Evolutionary conservation across 2,888 invertebrate genomes (phyloP).

Genomic region (Polia nebulosa): DNA sequence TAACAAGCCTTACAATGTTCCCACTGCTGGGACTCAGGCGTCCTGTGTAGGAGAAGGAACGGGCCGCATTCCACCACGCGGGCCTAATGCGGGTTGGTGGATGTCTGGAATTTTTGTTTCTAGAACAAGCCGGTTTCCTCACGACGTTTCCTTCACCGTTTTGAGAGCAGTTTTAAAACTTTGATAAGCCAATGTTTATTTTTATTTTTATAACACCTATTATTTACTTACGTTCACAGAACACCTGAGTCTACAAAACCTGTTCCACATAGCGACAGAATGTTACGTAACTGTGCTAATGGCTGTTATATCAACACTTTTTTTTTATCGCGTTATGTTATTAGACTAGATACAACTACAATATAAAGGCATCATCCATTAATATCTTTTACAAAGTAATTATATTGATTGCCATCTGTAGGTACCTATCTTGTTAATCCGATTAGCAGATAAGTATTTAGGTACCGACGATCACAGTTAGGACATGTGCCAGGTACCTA

Average conservation of each 20-base stretch:
- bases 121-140: too few relatives aligned
- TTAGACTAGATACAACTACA: slow-evolving; percentile 24
- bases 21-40: too few relatives aligned
- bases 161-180: too few relatives aligned
- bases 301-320: slow-evolving; percentile 14
- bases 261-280: slow-evolving; percentile 30
- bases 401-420: slow-evolving; percentile 6
- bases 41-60: too few relatives aligned
- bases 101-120: too few relatives aligned
- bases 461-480: too few relatives aligned
- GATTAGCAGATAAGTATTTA: slow-evolving; percentile 6
- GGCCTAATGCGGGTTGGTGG: too few relatives aligned
- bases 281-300: slow-evolving; percentile 30
- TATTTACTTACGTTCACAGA: background rate
- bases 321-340: slow-evolving; percentile 29
- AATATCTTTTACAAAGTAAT: slow-evolving; percentile 9
- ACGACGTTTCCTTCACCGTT: too few relatives aligned
- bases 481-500: background rate
- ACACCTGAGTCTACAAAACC: slow-evolving; percentile 24
- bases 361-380: slow-evolving; percentile 8
- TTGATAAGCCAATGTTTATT: too few relatives aligned
- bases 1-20: too few relatives aligned
- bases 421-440: slow-evolving; percentile 27
- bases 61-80: too few relatives aligned
- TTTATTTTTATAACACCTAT: background rate